Base-by-base conservation (phyloP, 2,888 invertebrate genomes). In the Drosophila paranaensis region DNA sequence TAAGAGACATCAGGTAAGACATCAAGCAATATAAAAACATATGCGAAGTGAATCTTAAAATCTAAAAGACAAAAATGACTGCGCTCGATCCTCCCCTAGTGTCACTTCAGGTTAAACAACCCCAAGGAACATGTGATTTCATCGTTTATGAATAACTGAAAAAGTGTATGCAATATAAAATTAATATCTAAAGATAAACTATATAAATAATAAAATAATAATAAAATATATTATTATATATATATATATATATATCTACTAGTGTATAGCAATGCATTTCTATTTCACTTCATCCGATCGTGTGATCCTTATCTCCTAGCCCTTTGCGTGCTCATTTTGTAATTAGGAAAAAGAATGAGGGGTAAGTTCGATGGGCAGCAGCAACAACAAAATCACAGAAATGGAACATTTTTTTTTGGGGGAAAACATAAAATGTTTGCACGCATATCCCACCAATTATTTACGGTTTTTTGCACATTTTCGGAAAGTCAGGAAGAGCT, bases 371-470 rank as follows among this genome's bases (percentile, higher is more conserved):
- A 50, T 40, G 46, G 40, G 58, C 55, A 57, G 6, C 61, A 60
- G 39, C 30, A 56, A 68, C 54, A 51, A 51, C 13, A 51, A 27
- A 69, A 65, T 48, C 43, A 53, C 53, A 75, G 74, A 79, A 89
- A 73, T 65, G 35, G 65, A 66, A 53, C 57, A 27, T 4, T 27
- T 40, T 42, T 55, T 90, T 90, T 89, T 76, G 77, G 81, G 82
- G 84, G 76, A 91, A 91, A 90, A 84, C 74, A 67, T 75, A 81
- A 77, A 91, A 90, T 91, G 80, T 91, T 90, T 91, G 86, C 81
- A 89, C 85, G 86, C 77, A 86, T 90, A 84, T 91, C 89, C 86
- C 90, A 74, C 76, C 91, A 91, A 90, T 90, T 91, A 91, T 80
- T 90, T 89, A 89, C 90, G 91, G 90, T 80, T 81, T 77, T 79